Evolutionary conservation across 2,888 invertebrate species (phyloP), one percentile per base, ranked within the genome.

Genomic region (Pristionchus entomophagus): DNA sequence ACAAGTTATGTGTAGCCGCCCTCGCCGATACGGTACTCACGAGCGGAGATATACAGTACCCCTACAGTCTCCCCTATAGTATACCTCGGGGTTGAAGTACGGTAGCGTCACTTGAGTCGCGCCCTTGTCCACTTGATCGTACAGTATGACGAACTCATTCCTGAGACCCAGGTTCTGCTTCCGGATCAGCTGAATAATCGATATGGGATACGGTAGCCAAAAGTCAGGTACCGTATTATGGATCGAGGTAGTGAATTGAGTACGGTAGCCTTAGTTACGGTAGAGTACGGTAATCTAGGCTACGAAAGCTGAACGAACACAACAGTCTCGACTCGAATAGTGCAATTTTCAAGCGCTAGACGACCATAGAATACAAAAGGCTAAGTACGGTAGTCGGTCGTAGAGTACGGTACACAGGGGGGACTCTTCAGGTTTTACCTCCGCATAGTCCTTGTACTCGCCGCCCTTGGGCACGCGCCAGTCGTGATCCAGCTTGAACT

Each of bases 61-160:
- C 0, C 35, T 35, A 65, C 65, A 35, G 35, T 65, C 29, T 22
- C 6, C 14, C 3, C n/a, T n/a, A n/a, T 45, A 45, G 14, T 8
- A 26, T 73, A 73, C 73, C 41, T 73, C 73, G 73, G 73, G 73
- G 19, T 38, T 41, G 41, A 73, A 73, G 73, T 73, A 45, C 19
- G 73, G 73, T 17, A 73, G 26, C n/a, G n/a, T 6, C 10, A 73
- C 22, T 0, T 45, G n/a, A n/a, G n/a, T 41, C 14, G 26, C 69
- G 73, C 26, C 41, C 5, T 32, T n/a, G 22, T 6, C 17, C 45
- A 26, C n/a, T 0, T 32, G 41, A 6, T 10, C 5, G 10, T 41
- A 26, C 41, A 73, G n/a, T 41, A 29, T 22, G 3, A 41, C 45
- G 41, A 73, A 73, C 14, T 10, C 73, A 12, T 26, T n/a, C 14